Evolutionary conservation across 2,113 vertebrate species (phyloP).

Genomic region (Poecile atricapillus): DNA sequence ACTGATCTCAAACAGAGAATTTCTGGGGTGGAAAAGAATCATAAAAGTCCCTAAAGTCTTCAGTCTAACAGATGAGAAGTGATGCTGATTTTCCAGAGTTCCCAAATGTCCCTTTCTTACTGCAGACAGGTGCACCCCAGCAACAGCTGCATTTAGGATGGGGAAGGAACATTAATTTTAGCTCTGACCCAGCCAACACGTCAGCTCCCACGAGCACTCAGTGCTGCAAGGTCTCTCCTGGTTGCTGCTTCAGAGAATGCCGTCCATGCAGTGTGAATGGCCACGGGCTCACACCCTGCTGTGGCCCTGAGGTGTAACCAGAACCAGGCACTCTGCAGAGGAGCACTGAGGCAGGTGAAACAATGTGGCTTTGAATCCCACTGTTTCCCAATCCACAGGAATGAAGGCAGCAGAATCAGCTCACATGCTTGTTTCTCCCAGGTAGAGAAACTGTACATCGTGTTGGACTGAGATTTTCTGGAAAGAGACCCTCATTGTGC

Average conservation of each 20-base stretch:
- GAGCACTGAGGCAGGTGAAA: not conserved
- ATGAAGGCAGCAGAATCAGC: not conserved
- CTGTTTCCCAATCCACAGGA: not conserved
- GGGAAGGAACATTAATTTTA: not conserved
- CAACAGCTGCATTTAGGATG: not conserved
- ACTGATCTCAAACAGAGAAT: not conserved
- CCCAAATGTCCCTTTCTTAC: not conserved
- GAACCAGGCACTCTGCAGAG: not conserved
- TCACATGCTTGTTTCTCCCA: fast-evolving
- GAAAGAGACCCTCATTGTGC: not conserved
- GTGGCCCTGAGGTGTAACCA: not conserved
- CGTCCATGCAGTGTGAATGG: fast-evolving
- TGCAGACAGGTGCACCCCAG: not conserved
- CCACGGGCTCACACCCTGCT: not conserved
- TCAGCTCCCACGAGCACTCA: not conserved
- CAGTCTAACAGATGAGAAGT: not conserved
- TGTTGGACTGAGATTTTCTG: not conserved
- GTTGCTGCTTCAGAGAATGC: not conserved
- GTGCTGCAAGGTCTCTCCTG: not conserved
- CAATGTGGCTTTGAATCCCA: not conserved
- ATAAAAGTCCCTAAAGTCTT: not conserved
- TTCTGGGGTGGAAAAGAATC: not conserved
- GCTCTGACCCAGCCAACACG: not conserved
- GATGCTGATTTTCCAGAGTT: not conserved
- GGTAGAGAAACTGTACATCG: not conserved